These are phyloP conservation scores for Pseudococcus longispinus DNA, from an alignment of 2,888 invertebrate genomes.

Conservation along the genomic window DNA sequence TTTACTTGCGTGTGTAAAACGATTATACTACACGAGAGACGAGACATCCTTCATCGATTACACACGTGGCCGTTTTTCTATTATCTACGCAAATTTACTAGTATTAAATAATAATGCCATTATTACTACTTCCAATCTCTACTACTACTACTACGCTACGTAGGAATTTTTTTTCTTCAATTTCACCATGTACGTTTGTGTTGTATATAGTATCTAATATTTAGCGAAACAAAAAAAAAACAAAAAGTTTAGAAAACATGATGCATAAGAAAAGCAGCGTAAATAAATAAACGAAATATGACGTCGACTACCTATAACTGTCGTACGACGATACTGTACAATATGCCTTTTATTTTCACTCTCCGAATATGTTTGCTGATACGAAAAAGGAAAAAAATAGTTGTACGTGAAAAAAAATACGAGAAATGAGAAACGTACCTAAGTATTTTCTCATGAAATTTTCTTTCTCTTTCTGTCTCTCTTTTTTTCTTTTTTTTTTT, in stretches of 20 bases:
- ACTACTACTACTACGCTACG: conserved; percentile 15
- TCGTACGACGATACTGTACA: not conserved
- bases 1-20: conserved; percentile 1
- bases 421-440: not conserved
- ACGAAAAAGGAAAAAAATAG: not conserved
- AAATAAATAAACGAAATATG: not conserved
- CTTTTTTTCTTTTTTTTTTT: not conserved
- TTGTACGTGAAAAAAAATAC: not conserved
- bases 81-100: not conserved
- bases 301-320: not conserved
- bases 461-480: not conserved
- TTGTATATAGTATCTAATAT: conserved; percentile 25
- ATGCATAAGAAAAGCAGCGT: not conserved
- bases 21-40: not conserved
- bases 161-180: conserved; percentile 6
- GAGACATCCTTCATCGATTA: conserved; percentile 2
- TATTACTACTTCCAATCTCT: conserved; percentile 24
- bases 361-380: not conserved
- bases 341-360: not conserved
- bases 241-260: not conserved
- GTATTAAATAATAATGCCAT: conserved; percentile 30
- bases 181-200: conserved; percentile 29
- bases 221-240: not conserved
- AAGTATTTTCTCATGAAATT: not conserved
- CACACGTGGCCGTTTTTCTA: conserved; percentile 13